phyloP scores from a whole-genome alignment of 2,888 invertebrate species.

The Anaspis maculata region DNA sequence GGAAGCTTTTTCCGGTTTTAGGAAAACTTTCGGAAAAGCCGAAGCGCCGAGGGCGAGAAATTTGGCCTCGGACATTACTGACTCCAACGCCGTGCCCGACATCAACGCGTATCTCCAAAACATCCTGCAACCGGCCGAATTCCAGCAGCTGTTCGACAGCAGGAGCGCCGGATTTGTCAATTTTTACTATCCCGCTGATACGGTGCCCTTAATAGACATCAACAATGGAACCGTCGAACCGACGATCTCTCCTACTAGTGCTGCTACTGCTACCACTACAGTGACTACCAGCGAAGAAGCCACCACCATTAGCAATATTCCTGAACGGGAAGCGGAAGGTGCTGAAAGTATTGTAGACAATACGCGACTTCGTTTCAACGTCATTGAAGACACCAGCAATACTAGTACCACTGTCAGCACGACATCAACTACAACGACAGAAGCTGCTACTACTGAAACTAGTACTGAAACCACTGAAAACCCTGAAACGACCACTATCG shows the following conservation, averaged over 20 bases:
- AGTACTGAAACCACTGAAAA: background rate
- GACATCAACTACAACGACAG: conserved; percentile 1
- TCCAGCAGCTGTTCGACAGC: conserved; percentile 14
- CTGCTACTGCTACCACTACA: too few species aligned
- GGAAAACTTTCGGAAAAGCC: conserved; percentile 5
- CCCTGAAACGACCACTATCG: conserved; percentile 2
- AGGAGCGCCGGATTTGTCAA: conserved; percentile 12
- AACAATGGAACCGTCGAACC: conserved; percentile 14
- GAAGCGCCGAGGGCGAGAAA: conserved; percentile 16
- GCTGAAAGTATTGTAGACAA: conserved; percentile 16
- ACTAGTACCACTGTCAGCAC: conserved; percentile 2
- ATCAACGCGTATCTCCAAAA: conserved; percentile 8
- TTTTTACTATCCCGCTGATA: conserved; percentile 17
- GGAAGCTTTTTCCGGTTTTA: conserved; percentile 16
- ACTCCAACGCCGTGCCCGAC: conserved; percentile 17
- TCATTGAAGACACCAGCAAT: too few species aligned
- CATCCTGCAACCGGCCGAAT: conserved; percentile 9
- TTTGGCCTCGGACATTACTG: conserved; percentile 24
- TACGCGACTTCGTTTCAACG: conserved; percentile 10
- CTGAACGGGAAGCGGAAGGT: conserved; percentile 6
- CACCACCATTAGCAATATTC: conserved; percentile 3
- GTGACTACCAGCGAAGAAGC: background rate
- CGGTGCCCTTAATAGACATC: too few species aligned
- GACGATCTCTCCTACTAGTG: too few species aligned
- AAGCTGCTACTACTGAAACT: conserved; percentile 1